Evolutionary conservation across 2,113 vertebrate species (phyloP).

Genomic region (Burhinus bistriatus): DNA sequence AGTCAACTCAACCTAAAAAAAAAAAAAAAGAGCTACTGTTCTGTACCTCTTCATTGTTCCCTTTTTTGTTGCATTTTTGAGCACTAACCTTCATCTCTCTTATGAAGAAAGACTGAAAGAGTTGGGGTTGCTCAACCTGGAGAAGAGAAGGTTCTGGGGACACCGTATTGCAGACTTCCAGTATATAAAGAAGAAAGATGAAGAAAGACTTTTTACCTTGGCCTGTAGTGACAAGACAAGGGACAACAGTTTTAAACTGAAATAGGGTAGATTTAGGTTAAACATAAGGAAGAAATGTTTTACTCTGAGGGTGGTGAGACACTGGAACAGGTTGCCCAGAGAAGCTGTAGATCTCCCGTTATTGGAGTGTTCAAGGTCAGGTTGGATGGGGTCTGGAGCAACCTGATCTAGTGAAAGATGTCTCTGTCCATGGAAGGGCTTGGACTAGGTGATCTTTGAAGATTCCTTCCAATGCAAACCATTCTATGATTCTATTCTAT

Average conservation of each 20-base stretch:
- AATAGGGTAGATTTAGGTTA: not conserved
- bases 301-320: not conserved
- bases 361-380: not conserved
- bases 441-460: no score
- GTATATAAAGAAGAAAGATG: not conserved
- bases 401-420: no score
- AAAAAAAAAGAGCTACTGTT: not conserved
- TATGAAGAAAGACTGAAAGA: not conserved
- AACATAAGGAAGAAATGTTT: no score
- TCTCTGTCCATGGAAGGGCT: no score
- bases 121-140: not conserved
- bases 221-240: not conserved
- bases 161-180: accelerated
- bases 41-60: not conserved
- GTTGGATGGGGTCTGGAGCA: not conserved
- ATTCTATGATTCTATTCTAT: not conserved
- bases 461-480: no score
- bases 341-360: not conserved
- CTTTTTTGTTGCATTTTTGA: not conserved
- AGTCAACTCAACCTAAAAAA: not conserved
- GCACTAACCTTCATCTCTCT: not conserved
- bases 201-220: not conserved
- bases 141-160: not conserved
- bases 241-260: not conserved
- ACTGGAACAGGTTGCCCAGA: not conserved